Evolutionary conservation across 2,113 vertebrate genomes (phyloP).

Genomic region (Mus spicilegus): DNA sequence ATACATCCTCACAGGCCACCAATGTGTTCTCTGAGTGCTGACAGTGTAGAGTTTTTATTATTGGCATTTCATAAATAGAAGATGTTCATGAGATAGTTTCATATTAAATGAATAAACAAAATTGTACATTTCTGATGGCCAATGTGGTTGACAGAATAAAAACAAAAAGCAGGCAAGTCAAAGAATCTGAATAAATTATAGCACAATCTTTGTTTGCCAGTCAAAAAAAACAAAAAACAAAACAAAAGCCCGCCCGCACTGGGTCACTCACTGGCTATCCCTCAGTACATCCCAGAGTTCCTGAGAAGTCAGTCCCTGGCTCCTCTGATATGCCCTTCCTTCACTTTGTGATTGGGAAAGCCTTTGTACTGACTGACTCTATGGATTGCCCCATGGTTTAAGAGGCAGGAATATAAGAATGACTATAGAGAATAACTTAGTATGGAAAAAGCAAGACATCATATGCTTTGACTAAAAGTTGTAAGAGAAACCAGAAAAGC

Average conservation of each 20-base stretch:
- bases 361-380: background rate
- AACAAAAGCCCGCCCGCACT: background rate
- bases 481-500: slow-evolving; percentile 9
- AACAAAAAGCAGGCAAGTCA: slow-evolving; percentile 15
- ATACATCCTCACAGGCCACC: background rate
- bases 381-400: background rate
- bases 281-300: background rate
- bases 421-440: background rate
- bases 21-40: background rate
- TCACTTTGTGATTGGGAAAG: background rate
- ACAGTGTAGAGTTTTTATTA: background rate
- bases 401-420: background rate
- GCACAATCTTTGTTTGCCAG: background rate
- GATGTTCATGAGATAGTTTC: background rate
- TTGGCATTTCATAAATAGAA: background rate
- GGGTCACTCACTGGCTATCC: background rate
- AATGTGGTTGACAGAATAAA: slow-evolving; percentile 15
- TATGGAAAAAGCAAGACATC: slow-evolving; percentile 25
- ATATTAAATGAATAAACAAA: background rate
- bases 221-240: background rate
- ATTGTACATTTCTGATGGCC: background rate
- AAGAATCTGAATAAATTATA: slow-evolving; percentile 15
- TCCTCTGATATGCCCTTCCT: background rate
- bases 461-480: background rate
- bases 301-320: background rate